Conservation (phyloP, 2,888 invertebrate genomes). For the Drosophila putrida region DNA sequence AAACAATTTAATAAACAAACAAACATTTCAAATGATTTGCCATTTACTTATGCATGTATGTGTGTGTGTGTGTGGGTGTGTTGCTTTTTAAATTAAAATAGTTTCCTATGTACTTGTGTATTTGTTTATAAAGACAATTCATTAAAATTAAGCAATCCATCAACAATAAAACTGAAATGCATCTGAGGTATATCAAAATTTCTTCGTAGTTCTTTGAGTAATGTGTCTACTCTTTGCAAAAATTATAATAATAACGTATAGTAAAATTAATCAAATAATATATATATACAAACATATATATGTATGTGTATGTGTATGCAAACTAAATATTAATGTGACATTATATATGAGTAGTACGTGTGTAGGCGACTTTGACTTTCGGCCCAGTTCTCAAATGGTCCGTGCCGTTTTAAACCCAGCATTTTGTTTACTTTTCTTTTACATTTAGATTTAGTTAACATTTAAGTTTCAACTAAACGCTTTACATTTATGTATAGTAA, state of each 20-base stretch:
- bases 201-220: slow-evolving; percentile 83
- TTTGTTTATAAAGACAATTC: slow-evolving; percentile 35
- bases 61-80: slow-evolving; percentile 13
- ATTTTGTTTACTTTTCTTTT: slow-evolving; percentile 4
- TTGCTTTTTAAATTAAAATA: slow-evolving; percentile 47
- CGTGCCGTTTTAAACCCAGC: slow-evolving; percentile 7
- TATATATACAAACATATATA: slow-evolving; percentile 24
- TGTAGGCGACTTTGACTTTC: slow-evolving; percentile 70
- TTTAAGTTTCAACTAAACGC: slow-evolving; percentile 3
- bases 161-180: slow-evolving; percentile 85
- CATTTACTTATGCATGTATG: slow-evolving; percentile 12
- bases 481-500: slow-evolving; percentile 38
- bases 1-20: slow-evolving; percentile 31
- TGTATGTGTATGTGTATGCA: slow-evolving; percentile 30
- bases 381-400: slow-evolving; percentile 9
- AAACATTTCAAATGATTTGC: slow-evolving; percentile 31
- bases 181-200: slow-evolving; percentile 86
- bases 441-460: slow-evolving; percentile 25
- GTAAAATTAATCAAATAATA: slow-evolving; percentile 44
- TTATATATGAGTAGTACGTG: slow-evolving; percentile 74
- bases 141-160: slow-evolving; percentile 79
- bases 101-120: slow-evolving; percentile 35
- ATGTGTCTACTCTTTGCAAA: slow-evolving; percentile 65
- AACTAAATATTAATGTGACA: slow-evolving; percentile 75
- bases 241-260: slow-evolving; percentile 44